Percentiles rank a stretch among this genome's conserved stretches.
Conservation (phyloP, 2,888 invertebrate genomes). For the Drosophila buzzatii region DNA sequence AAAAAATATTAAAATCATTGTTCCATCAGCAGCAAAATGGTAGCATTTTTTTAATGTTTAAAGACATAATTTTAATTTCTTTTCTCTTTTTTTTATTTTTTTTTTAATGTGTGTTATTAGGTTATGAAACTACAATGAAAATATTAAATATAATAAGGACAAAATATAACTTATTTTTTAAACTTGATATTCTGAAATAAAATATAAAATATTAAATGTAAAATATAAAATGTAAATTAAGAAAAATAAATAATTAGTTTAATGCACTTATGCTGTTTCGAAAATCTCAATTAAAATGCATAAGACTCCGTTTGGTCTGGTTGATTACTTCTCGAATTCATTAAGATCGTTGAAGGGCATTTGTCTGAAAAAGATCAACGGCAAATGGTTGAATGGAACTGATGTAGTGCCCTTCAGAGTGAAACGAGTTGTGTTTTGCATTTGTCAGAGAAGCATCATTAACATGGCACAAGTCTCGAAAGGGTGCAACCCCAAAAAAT, state of each 20-base stretch:
- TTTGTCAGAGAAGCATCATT: slow-evolving; percentile 74
- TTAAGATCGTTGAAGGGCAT: slow-evolving; percentile 26
- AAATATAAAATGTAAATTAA: not conserved
- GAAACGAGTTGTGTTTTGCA: slow-evolving; percentile 58
- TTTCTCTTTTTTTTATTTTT: no score
- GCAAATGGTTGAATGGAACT: slow-evolving; percentile 35
- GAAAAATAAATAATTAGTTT: not conserved
- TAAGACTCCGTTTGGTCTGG: not conserved
- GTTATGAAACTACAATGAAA: not conserved
- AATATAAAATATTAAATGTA: no score
- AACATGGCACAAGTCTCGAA: slow-evolving; percentile 50
- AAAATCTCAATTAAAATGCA: not conserved
- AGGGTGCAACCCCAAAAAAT: slow-evolving; percentile 54
- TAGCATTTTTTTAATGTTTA: not conserved
- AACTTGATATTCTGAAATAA: no score
- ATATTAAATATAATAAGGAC: no score
- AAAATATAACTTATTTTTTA: no score
- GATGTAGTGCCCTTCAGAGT: slow-evolving; percentile 52
- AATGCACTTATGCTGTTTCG: not conserved
- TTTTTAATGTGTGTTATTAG: not conserved
- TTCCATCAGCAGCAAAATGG: not conserved
- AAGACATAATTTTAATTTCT: not conserved
- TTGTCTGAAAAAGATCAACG: slow-evolving; percentile 52
- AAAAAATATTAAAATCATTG: slow-evolving; percentile 1
- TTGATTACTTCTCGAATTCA: slow-evolving; percentile 21